phyloP scores from a whole-genome alignment of 1,140 invertebrate species.

The Penaeus chinensis region DNA sequence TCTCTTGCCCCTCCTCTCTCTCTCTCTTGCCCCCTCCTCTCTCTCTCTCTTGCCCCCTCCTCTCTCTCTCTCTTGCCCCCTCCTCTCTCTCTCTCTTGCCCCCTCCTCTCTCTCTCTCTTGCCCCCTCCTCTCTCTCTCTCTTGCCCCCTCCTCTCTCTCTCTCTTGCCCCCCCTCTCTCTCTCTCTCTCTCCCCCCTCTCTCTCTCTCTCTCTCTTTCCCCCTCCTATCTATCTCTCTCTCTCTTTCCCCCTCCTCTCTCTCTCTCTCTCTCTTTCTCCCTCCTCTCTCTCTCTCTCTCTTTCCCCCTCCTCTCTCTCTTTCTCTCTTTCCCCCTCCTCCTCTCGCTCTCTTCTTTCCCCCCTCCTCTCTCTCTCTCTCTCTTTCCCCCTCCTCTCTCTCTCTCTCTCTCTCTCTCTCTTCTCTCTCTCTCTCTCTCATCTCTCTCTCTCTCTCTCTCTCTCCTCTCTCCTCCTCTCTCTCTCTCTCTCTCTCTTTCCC shows the following conservation, averaged over 20 bases:
- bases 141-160: not conserved
- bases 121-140: too few relatives aligned
- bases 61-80: too few relatives aligned
- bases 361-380: not conserved
- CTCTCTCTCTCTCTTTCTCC: not conserved
- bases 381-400: too few relatives aligned
- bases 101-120: too few relatives aligned
- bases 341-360: slow-evolving; percentile 1
- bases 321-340: not conserved
- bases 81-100: too few relatives aligned
- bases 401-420: too few relatives aligned
- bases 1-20: too few relatives aligned
- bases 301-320: not conserved
- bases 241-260: not conserved
- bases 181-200: not conserved
- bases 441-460: too few relatives aligned
- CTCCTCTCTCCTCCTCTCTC: not conserved
- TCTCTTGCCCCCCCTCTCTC: not conserved
- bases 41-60: too few relatives aligned
- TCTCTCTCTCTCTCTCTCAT: too few relatives aligned
- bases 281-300: not conserved
- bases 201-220: not conserved
- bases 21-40: too few relatives aligned
- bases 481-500: not conserved
- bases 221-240: not conserved